These are phyloP conservation scores for Sphecodes monilicornis DNA, from an alignment of 2,888 invertebrate species.

Conservation along the genomic window DNA sequence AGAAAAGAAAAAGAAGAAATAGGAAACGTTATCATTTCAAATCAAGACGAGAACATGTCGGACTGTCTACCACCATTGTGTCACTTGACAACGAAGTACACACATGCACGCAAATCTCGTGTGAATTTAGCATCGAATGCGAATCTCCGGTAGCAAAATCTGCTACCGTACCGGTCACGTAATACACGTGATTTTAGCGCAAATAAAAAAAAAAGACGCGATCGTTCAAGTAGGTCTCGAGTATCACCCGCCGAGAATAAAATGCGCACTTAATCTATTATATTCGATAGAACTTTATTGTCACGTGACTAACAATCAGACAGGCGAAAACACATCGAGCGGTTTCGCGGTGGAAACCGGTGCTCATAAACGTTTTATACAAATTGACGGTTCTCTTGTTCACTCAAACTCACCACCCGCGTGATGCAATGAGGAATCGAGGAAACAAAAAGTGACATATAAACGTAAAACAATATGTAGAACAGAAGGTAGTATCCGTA, in stretches of 20 bases:
- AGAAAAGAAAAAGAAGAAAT: neutral
- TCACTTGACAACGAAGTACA: conserved; percentile 41
- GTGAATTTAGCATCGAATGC: conserved; percentile 25
- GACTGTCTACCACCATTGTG: conserved; percentile 20
- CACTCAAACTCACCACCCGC: conserved; percentile 33
- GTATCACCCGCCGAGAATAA: conserved; percentile 34
- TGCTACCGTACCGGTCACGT: too few species aligned
- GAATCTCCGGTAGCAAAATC: neutral
- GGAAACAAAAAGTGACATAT: conserved; percentile 45
- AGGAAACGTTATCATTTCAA: conserved; percentile 20
- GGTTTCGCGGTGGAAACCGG: conserved; percentile 66
- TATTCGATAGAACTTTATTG: conserved; percentile 77
- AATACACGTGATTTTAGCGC: neutral
- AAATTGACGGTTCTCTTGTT: conserved; percentile 63
- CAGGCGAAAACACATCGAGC: conserved; percentile 65
- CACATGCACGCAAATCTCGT: conserved; percentile 12
- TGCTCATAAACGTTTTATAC: conserved; percentile 76
- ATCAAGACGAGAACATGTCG: conserved; percentile 27
- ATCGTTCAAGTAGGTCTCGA: neutral
- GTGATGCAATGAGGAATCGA: conserved; percentile 39
- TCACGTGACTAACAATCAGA: conserved; percentile 76
- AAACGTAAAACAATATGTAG: conserved; percentile 48
- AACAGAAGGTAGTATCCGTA: neutral
- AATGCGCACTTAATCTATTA: conserved; percentile 34
- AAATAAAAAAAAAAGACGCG: neutral